Evolutionary conservation across 2,113 vertebrate species (phyloP).

Genomic region (Ophthalmolycus amberensis): DNA sequence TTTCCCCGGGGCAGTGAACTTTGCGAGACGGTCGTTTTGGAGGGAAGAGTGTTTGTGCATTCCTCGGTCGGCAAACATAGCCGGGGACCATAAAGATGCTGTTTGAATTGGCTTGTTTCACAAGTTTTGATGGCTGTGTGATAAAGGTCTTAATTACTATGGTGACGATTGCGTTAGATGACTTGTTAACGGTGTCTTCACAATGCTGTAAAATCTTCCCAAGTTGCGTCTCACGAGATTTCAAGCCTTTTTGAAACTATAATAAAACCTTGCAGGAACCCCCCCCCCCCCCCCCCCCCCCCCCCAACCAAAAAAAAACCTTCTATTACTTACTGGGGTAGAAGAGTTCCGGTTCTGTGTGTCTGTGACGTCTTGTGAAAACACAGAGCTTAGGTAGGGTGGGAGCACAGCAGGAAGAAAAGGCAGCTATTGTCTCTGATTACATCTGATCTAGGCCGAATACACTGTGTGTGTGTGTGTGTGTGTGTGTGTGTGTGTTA

Average conservation of each 20-base stretch:
- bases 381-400: conserved; percentile 6
- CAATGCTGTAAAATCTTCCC: conserved; percentile 33
- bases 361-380: neutral
- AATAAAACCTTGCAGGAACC: neutral
- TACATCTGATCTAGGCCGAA: conserved; percentile 46
- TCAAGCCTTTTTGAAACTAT: conserved; percentile 4
- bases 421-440: conserved; percentile 49
- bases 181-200: conserved; percentile 47
- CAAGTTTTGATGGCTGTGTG: conserved; percentile 70
- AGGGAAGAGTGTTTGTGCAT: conserved; percentile 79
- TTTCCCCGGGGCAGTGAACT: conserved; percentile 50
- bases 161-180: conserved; percentile 59
- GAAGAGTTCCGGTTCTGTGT: neutral
- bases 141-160: conserved; percentile 70
- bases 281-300: too few species aligned
- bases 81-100: conserved; percentile 60
- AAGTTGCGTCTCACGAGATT: conserved; percentile 15
- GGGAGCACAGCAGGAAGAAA: conserved; percentile 48
- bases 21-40: conserved; percentile 66
- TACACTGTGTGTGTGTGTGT: neutral
- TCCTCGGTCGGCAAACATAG: conserved; percentile 76
- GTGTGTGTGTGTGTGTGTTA: neutral
- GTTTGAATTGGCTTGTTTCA: conserved; percentile 76
- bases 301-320: neutral
- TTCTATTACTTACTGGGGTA: neutral